Conservation (phyloP, 2,113 vertebrate genomes). For the Eptesicus fuscus region DNA sequence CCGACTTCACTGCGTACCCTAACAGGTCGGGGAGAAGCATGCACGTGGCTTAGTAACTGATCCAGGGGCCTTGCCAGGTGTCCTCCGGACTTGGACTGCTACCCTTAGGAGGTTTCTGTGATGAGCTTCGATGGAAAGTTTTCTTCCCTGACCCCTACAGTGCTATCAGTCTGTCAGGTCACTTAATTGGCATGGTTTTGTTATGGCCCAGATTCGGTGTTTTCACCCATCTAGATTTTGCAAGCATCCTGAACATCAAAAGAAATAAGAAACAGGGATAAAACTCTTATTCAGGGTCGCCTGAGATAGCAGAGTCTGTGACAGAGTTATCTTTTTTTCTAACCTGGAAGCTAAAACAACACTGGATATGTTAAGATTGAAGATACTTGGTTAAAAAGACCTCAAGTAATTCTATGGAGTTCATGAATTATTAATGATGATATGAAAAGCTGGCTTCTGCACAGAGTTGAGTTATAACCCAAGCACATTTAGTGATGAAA, state of each 20-base stretch:
- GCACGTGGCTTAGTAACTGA: background rate
- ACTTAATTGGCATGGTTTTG: background rate
- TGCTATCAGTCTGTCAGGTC: background rate
- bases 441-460: conserved; percentile 43
- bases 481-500: conserved; percentile 55
- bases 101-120: background rate
- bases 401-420: conserved; percentile 44
- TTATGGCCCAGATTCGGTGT: background rate
- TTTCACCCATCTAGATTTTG: conserved; percentile 14
- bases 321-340: conserved; percentile 4
- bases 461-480: conserved; percentile 56
- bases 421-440: conserved; percentile 68
- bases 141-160: background rate
- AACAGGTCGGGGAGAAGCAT: background rate
- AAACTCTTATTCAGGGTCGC: background rate
- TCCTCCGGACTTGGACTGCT: background rate
- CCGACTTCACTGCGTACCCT: background rate
- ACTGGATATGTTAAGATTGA: conserved; percentile 48
- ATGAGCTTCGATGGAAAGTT: background rate
- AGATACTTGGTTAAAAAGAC: conserved; percentile 56
- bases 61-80: background rate
- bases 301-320: background rate
- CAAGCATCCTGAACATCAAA: conserved; percentile 27
- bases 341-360: conserved; percentile 45
- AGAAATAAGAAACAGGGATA: background rate